Percentiles rank a stretch among this genome's conserved stretches.
Conservation (phyloP, 2,797 vertebrate genomes). For the Chlorospingus flavigularis region DNA sequence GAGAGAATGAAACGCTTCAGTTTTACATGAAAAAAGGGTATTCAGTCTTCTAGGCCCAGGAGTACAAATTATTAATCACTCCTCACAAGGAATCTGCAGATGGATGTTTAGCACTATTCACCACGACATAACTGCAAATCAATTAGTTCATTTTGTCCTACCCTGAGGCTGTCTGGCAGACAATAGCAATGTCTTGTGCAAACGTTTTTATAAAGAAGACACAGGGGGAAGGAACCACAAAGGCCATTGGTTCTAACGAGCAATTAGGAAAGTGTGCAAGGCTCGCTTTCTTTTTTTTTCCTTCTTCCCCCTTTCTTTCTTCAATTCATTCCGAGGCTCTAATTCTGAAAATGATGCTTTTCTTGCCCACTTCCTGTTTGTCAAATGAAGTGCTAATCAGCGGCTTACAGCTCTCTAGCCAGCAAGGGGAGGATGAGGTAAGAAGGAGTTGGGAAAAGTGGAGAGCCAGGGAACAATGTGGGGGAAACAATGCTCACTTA, state of each 20-base stretch:
- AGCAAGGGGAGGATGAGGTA: conserved; percentile 65
- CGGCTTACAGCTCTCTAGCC: conserved; percentile 54
- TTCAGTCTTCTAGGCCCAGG: conserved; percentile 55
- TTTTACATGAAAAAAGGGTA: conserved; percentile 73
- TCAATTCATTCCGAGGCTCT: conserved; percentile 66
- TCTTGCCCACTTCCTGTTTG: conserved; percentile 74
- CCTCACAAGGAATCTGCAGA: conserved; percentile 70
- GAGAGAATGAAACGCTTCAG: conserved; percentile 62
- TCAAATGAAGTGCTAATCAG: conserved; percentile 75
- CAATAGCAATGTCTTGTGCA: conserved; percentile 71
- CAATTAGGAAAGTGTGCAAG: conserved; percentile 76
- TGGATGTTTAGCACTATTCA: conserved; percentile 72
- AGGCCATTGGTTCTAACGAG: conserved; percentile 75
- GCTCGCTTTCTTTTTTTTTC: conserved; percentile 58
- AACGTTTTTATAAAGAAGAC: conserved; percentile 70
- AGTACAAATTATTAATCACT: conserved; percentile 75
- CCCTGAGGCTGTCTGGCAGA: conserved; percentile 71
- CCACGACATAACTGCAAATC: conserved; percentile 66
- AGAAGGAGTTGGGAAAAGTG: conserved; percentile 67
- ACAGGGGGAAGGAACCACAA: conserved; percentile 67
- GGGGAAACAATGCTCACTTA: conserved; percentile 60
- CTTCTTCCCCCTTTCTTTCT: conserved; percentile 69
- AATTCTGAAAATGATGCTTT: conserved; percentile 72
- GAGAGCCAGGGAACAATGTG: conserved; percentile 24
- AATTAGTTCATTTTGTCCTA: conserved; percentile 76